A percentile compares a stretch with the other conserved stretches of the same genome.
These are phyloP conservation scores for Subanguina moxae DNA, from an alignment of 1,140 invertebrate species.

Conservation along the genomic window DNA sequence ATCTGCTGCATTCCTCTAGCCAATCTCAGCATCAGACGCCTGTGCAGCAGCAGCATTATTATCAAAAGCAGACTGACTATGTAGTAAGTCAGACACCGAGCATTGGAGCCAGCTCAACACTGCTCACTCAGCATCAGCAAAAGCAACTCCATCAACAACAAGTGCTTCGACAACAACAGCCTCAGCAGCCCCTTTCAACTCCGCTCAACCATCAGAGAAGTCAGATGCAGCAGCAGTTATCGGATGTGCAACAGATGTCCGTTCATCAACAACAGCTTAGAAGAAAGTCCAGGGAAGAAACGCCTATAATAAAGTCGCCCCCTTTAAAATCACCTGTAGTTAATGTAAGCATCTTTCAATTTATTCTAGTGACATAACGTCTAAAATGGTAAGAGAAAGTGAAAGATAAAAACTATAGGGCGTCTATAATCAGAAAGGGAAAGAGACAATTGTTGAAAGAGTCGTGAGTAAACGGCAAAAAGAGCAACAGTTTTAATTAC, in stretches of 20 bases:
- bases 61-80: background rate
- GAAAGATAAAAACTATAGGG: no score
- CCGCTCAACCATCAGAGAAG: background rate
- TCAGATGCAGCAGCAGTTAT: slow-evolving; percentile 3
- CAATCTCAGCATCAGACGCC: background rate
- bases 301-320: background rate
- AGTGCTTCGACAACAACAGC: background rate
- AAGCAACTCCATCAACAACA: slow-evolving; percentile 16
- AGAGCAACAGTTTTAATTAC: slow-evolving; percentile 2
- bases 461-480: no score
- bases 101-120: background rate
- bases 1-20: slow-evolving; percentile 4
- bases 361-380: no score
- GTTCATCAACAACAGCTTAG: background rate
- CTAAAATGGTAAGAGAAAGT: no score
- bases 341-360: background rate
- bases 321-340: background rate
- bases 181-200: background rate
- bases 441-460: no score
- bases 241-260: background rate
- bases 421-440: no score
- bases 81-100: background rate
- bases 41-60: background rate
- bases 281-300: slow-evolving; percentile 1
- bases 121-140: slow-evolving; percentile 16